phyloP scores from a whole-genome alignment of 2,113 vertebrate genomes.

The Chiloscyllium plagiosum region DNA sequence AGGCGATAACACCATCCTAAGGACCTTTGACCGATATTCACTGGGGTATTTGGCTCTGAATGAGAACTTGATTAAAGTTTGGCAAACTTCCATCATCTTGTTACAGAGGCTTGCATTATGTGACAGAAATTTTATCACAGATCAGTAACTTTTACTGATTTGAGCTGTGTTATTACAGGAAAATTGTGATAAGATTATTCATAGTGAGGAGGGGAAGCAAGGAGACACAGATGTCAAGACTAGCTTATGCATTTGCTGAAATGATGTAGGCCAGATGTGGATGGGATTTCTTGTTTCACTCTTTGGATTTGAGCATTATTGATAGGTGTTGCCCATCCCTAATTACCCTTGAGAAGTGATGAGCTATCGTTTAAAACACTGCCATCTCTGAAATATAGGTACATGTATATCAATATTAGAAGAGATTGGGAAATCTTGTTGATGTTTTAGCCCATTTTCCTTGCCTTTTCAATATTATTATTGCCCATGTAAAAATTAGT shows the following conservation, averaged over 20 bases:
- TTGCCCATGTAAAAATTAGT: background rate
- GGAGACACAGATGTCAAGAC: background rate
- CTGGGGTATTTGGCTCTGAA: background rate
- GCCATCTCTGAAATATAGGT: no score
- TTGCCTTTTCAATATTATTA: background rate
- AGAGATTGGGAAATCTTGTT: background rate
- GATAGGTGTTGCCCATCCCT: no score
- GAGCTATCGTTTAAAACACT: no score
- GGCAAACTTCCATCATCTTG: background rate
- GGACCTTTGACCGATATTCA: background rate
- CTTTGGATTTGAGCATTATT: no score
- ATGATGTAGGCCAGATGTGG: no score
- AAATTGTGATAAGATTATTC: no score
- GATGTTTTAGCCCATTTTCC: background rate
- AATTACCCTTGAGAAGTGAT: no score
- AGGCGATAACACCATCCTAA: background rate
- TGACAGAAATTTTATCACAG: background rate
- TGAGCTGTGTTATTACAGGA: no score
- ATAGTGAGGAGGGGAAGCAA: no score
- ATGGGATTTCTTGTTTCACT: no score
- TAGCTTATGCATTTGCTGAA: no score
- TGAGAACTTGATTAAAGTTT: background rate
- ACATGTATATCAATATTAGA: no score
- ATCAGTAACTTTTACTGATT: background rate
- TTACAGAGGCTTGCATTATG: background rate